Conservation (phyloP, 2,113 vertebrate species). For the Corydoras maculifer region DNA sequence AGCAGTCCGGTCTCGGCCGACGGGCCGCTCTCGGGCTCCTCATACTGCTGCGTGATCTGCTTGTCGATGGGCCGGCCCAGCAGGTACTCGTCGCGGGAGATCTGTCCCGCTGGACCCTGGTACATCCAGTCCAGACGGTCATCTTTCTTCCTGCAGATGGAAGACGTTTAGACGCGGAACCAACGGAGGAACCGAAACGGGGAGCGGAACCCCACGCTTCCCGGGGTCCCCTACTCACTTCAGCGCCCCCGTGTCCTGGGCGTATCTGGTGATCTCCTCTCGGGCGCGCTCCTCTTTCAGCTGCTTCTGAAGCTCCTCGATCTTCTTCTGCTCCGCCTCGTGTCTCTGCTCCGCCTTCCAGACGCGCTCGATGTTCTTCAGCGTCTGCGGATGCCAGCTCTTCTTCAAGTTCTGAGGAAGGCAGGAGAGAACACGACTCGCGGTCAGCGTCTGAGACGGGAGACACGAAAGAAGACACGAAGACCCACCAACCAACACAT, state of each 20-base stretch:
- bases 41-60: constrained; percentile 79
- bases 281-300: constrained; percentile 84
- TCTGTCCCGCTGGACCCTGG: constrained; percentile 85
- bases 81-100: constrained; percentile 91
- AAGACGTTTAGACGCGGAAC: not conserved
- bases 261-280: constrained; percentile 88
- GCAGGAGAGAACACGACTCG: not conserved
- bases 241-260: constrained; percentile 80
- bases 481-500: too few species aligned
- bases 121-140: constrained; percentile 99
- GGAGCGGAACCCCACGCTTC: too few species aligned
- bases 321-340: constrained; percentile 88
- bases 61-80: constrained; percentile 91
- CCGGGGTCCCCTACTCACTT: constrained; percentile 59
- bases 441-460: too few species aligned
- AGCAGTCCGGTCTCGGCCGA: constrained; percentile 83
- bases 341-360: constrained; percentile 97
- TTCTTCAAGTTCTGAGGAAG: constrained; percentile 86
- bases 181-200: too few species aligned
- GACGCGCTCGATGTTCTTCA: constrained; percentile 95
- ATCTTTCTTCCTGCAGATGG: constrained; percentile 75
- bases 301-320: constrained; percentile 93
- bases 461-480: too few species aligned
- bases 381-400: constrained; percentile 97
- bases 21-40: constrained; percentile 77